phyloP scores from a whole-genome alignment of 2,113 vertebrate genomes.

The Laterallus jamaicensis region DNA sequence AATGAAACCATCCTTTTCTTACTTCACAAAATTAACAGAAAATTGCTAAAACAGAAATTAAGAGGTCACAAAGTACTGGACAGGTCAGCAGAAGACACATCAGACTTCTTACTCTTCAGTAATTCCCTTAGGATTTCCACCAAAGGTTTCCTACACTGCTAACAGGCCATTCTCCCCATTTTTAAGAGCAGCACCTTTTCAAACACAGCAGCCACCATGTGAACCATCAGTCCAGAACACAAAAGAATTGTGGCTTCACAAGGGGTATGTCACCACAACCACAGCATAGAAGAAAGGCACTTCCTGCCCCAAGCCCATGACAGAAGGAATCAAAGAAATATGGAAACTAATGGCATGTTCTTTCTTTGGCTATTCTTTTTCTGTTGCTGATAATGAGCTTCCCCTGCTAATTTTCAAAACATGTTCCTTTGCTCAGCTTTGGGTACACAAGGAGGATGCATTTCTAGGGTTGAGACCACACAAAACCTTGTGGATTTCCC shows the following conservation, averaged over 20 bases:
- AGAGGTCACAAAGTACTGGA: not conserved
- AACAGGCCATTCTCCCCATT: not conserved
- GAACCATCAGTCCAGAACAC: not conserved
- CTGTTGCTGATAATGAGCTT: not conserved
- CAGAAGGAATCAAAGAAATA: not conserved
- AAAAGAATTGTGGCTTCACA: not conserved
- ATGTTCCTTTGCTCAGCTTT: not conserved
- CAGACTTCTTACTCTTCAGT: not conserved
- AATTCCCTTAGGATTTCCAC: not conserved
- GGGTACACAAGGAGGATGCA: not conserved
- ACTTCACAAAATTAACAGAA: not conserved
- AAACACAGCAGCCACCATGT: not conserved
- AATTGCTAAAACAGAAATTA: not conserved
- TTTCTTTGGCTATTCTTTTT: not conserved
- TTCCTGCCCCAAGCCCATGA: not conserved
- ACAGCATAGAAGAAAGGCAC: not conserved
- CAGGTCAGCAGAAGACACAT: not conserved
- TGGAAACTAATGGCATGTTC: not conserved
- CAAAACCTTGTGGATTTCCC: not conserved
- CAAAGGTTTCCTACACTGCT: not conserved
- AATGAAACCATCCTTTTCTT: not conserved
- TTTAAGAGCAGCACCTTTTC: not conserved
- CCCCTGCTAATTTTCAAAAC: not conserved
- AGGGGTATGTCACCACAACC: rapidly evolving
- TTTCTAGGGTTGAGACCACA: not conserved